Percentiles rank a stretch among this genome's conserved stretches.
These are phyloP conservation scores for Gerosis bhagava DNA, from an alignment of 2,888 invertebrate genomes.

Conservation along the genomic window DNA sequence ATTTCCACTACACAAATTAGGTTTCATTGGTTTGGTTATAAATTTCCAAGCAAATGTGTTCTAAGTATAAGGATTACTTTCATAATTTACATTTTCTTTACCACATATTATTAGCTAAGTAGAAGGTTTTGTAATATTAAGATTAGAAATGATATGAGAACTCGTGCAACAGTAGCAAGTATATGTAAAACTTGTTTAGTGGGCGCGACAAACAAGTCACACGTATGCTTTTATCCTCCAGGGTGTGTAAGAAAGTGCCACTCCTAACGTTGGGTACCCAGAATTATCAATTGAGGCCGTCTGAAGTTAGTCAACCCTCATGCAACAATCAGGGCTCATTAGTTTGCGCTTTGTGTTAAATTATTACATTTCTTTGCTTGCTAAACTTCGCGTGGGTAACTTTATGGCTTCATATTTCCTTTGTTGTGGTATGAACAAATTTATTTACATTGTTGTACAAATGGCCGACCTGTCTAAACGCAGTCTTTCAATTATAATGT, in stretches of 20 bases:
- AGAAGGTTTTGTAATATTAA: slow-evolving; percentile 16
- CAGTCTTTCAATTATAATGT: slow-evolving; percentile 14
- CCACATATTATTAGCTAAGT: slow-evolving; percentile 21
- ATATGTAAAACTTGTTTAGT: slow-evolving; percentile 15
- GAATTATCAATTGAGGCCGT: slow-evolving; percentile 24
- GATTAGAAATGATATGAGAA: slow-evolving; percentile 26
- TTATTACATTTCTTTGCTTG: slow-evolving; percentile 26
- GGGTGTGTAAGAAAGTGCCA: slow-evolving; percentile 23
- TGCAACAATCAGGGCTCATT: slow-evolving; percentile 26
- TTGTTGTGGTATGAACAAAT: slow-evolving; percentile 18
- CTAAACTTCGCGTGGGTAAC: slow-evolving; percentile 16
- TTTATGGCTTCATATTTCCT: slow-evolving; percentile 24
- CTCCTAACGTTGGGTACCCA: slow-evolving; percentile 14
- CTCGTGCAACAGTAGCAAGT: slow-evolving; percentile 17
- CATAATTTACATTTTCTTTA: slow-evolving; percentile 24
- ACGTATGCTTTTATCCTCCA: slow-evolving; percentile 19
- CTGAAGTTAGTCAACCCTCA: slow-evolving; percentile 20
- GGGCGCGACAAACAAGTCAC: background rate
- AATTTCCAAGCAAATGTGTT: slow-evolving; percentile 33
- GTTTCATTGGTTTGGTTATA: too few species aligned
- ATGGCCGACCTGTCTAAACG: slow-evolving; percentile 8
- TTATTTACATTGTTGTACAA: slow-evolving; percentile 15
- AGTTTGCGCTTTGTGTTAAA: slow-evolving; percentile 25
- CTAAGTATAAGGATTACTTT: slow-evolving; percentile 21
- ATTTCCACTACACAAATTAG: too few species aligned